A percentile compares a stretch with the other conserved stretches of the same genome.
Conservation (phyloP, 2,888 invertebrate species). For the Hermaeophaga mercurialis region DNA sequence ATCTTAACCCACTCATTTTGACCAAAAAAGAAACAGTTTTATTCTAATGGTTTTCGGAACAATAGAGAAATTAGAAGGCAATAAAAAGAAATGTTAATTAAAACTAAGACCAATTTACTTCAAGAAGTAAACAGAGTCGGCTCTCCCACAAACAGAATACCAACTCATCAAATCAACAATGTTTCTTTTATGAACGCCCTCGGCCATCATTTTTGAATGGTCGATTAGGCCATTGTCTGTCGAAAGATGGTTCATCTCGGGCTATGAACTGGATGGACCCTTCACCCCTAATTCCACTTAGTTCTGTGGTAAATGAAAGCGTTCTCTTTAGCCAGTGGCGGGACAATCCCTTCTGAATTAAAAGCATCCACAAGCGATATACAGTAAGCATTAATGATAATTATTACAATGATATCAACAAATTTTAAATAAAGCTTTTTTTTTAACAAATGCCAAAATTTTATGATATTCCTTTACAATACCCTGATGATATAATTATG, state of each 20-base stretch:
- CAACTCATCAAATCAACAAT: slow-evolving; percentile 40
- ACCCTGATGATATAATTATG: no score
- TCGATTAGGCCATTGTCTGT: slow-evolving; percentile 43
- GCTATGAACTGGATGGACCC: slow-evolving; percentile 10
- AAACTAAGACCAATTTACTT: slow-evolving; percentile 25
- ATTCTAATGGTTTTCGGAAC: background rate
- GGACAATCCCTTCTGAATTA: no score
- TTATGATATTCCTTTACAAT: no score
- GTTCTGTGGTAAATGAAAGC: slow-evolving; percentile 7
- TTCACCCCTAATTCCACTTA: slow-evolving; percentile 26
- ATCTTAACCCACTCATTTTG: background rate
- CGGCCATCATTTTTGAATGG: slow-evolving; percentile 32
- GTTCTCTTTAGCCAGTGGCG: background rate
- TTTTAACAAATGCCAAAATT: no score
- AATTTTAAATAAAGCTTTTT: no score
- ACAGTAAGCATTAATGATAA: no score
- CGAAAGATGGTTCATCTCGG: slow-evolving; percentile 26
- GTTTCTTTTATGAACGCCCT: slow-evolving; percentile 38
- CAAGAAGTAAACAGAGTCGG: slow-evolving; percentile 24
- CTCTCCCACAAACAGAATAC: slow-evolving; percentile 31
- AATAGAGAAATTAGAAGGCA: slow-evolving; percentile 21
- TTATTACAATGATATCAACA: no score
- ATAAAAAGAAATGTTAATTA: slow-evolving; percentile 26
- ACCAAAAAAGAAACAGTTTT: background rate
- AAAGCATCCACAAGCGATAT: no score